A percentile compares a stretch with the other conserved stretches of the same genome.
phyloP scores from a whole-genome alignment of 2,113 vertebrate genomes.

The Ranitomeya variabilis region DNA sequence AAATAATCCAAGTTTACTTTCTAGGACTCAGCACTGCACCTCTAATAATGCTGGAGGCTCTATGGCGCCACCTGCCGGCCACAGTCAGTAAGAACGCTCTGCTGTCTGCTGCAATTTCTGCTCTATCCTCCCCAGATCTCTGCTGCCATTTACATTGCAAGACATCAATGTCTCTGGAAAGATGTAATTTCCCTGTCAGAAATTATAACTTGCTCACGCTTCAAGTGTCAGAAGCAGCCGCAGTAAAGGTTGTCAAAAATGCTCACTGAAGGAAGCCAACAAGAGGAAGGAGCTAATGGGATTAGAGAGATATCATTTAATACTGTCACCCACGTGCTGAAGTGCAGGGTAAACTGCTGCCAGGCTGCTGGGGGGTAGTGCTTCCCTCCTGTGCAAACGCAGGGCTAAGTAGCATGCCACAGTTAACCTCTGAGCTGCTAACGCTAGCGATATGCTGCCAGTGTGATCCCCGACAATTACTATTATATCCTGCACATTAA shows the following conservation, averaged over 20 bases:
- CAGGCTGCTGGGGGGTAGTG: not conserved
- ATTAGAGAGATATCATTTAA: slow-evolving; percentile 60
- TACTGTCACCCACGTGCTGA: slow-evolving; percentile 54
- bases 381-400: not conserved
- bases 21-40: not conserved
- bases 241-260: slow-evolving; percentile 58
- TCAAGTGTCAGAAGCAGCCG: slow-evolving; percentile 51
- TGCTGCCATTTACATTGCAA: slow-evolving; percentile 36
- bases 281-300: slow-evolving; percentile 58
- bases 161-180: slow-evolving; percentile 36
- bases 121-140: not conserved
- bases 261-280: slow-evolving; percentile 58
- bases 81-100: too few relatives aligned
- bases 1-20: not conserved
- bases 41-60: not conserved
- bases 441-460: not conserved
- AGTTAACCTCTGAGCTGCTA: not conserved
- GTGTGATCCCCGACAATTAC: not conserved
- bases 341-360: slow-evolving; percentile 38
- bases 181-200: slow-evolving; percentile 59
- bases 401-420: not conserved
- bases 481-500: too few relatives aligned
- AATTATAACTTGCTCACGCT: slow-evolving; percentile 56
- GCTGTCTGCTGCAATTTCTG: not conserved
- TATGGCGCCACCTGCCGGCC: not conserved